Evolutionary conservation across 2,888 invertebrate species (phyloP), one percentile per base, ranked within the genome.

Genomic region (Flexamia atlantica): DNA sequence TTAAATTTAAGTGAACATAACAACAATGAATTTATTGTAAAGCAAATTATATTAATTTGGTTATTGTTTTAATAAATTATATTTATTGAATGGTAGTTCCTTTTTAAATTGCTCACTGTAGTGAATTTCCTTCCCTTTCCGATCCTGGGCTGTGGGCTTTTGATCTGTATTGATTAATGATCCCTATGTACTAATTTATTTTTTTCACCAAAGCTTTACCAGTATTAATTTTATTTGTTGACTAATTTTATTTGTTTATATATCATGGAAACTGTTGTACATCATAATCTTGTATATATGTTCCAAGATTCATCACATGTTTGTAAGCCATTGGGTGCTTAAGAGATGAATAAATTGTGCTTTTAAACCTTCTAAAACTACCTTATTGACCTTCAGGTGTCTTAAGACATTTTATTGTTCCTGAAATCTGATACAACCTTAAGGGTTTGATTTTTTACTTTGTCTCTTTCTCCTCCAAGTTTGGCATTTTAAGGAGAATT

Each of bases 311-410:
- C 79, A 79, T 79, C 74, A 76, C 46, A 32, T 53, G n/a, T 76
- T 79, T 79, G 53, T 79, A 79, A 57, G 57, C 79, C 25, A 50
- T 32, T 79, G 57, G 76, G 79, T 79, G 79, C 79, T 79, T 79
- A 57, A 9, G 3, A 23, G 2, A n/a, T 30, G 28, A 79, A 79
- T 79, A 79, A 79, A 79, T 17, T 20, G 32, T 76, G 76, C 76
- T 76, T 76, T 42, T 46, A 46, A 53, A 50, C 32, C 36, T 57
- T 36, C 57, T 32, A 79, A 42, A 32, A 72, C 3, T 28, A 53
- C 23, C 53, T 53, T 68, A 68, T 32, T 68, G 68, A 64, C 64
- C 64, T 64, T 28, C 10, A 64, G 20, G 46, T 12, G 17, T 12
- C 2, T 46, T 46, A 46, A 17, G 46, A 46, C 14, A 46, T 46